These are phyloP conservation scores for Gymnarchus niloticus DNA, from an alignment of 2,113 vertebrate species.

Conservation along the genomic window DNA sequence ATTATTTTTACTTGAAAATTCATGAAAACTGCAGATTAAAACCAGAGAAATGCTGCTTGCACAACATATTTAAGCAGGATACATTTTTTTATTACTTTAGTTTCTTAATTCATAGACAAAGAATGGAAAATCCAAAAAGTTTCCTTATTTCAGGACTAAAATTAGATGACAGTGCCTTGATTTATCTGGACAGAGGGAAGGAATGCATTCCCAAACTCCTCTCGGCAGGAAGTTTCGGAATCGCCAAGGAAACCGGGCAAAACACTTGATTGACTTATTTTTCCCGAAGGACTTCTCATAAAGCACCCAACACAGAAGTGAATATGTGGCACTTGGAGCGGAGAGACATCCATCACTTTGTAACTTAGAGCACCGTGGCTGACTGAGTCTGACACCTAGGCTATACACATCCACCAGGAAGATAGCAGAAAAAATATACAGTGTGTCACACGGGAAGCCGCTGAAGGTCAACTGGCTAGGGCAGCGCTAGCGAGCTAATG, in stretches of 20 bases:
- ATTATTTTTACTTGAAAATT: not conserved
- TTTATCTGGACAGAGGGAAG: slow-evolving; percentile 54
- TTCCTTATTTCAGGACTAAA: slow-evolving; percentile 48
- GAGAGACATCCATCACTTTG: slow-evolving; percentile 19
- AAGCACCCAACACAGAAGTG: slow-evolving; percentile 38
- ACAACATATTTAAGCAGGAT: not conserved
- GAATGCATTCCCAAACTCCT: slow-evolving; percentile 54
- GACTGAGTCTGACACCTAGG: not conserved
- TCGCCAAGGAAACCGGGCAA: slow-evolving; percentile 64
- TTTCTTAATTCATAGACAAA: not conserved
- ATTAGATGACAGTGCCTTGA: slow-evolving; percentile 49
- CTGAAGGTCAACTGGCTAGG: not conserved
- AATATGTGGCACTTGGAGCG: slow-evolving; percentile 32
- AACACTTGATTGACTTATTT: slow-evolving; percentile 56
- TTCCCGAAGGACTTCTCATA: slow-evolving; percentile 47
- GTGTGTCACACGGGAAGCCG: not conserved
- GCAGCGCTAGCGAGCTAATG: not conserved
- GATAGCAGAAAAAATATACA: not conserved
- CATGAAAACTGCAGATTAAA: not conserved
- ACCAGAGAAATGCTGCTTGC: not conserved
- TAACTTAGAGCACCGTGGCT: not conserved
- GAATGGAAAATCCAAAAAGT: slow-evolving; percentile 31
- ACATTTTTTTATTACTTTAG: not conserved
- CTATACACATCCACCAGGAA: not conserved
- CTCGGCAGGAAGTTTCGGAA: slow-evolving; percentile 66